Conservation (phyloP, 2,113 vertebrate genomes). For the Gyps fulvus region DNA sequence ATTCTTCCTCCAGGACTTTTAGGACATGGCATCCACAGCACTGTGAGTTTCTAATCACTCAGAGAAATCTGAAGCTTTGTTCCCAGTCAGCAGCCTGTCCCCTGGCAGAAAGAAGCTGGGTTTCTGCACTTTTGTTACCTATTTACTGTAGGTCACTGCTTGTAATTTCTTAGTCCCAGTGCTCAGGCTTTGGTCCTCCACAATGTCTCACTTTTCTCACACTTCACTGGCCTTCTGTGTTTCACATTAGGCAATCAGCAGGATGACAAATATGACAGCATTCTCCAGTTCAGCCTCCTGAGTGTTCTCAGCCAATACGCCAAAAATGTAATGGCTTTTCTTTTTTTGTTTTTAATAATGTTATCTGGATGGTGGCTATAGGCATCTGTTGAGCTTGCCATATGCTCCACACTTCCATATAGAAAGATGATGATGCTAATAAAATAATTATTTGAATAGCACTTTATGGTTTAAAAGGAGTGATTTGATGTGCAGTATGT, state of each 20-base stretch:
- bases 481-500: background rate
- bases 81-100: background rate
- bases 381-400: slow-evolving; percentile 9
- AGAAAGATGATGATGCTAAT: slow-evolving; percentile 30
- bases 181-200: background rate
- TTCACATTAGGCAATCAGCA: slow-evolving; percentile 31
- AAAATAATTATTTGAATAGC: slow-evolving; percentile 51
- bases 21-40: background rate
- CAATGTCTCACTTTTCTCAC: background rate
- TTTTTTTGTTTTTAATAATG: background rate
- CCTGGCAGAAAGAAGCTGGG: background rate
- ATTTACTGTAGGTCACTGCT: background rate
- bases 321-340: slow-evolving; percentile 31
- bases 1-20: background rate
- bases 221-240: background rate
- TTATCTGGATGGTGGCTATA: slow-evolving; percentile 8
- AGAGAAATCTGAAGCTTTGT: background rate
- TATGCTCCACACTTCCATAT: slow-evolving; percentile 8
- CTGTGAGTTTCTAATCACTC: background rate
- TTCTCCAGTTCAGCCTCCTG: slow-evolving; percentile 15
- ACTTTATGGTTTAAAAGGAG: slow-evolving; percentile 14
- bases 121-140: background rate
- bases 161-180: background rate
- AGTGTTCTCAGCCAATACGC: background rate
- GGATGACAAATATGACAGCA: background rate